phyloP scores from a whole-genome alignment of 1,140 invertebrate species.

The Parapsyche elsis region DNA sequence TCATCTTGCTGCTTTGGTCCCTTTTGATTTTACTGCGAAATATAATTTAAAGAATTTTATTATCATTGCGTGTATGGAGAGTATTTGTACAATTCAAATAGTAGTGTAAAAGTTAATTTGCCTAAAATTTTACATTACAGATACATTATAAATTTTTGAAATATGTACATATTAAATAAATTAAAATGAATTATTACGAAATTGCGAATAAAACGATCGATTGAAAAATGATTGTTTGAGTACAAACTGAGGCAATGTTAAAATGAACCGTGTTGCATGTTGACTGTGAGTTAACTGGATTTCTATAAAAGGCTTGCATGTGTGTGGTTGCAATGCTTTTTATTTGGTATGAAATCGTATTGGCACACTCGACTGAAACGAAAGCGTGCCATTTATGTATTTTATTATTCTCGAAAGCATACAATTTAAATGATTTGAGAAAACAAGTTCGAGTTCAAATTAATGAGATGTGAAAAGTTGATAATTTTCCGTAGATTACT shows the following conservation, averaged over 20 bases:
- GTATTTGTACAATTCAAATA: too few species aligned
- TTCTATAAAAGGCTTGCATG: conserved; percentile 53
- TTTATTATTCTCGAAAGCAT: too few species aligned
- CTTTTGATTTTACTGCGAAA: conserved; percentile 9
- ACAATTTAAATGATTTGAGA: too few species aligned
- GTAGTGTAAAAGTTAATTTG: too few species aligned
- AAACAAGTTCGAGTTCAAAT: too few species aligned
- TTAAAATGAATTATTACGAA: too few species aligned
- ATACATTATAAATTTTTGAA: too few species aligned
- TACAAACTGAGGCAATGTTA: background rate
- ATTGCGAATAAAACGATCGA: too few species aligned
- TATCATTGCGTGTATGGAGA: too few species aligned
- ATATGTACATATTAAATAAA: too few species aligned
- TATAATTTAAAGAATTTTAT: background rate
- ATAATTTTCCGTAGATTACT: background rate
- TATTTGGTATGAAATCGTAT: conserved; percentile 41
- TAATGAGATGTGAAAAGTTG: background rate
- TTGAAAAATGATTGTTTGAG: conserved; percentile 1
- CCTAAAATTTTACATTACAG: too few species aligned
- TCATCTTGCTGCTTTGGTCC: conserved; percentile 45
- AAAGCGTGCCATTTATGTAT: conserved; percentile 12
- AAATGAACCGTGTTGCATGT: conserved; percentile 12
- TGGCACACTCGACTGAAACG: conserved; percentile 31
- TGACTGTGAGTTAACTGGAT: conserved; percentile 49
- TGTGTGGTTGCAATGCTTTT: conserved; percentile 32